A percentile compares a stretch with the other conserved stretches of the same genome.
phyloP scores from a whole-genome alignment of 1,140 invertebrate species.

The Theocolax elegans region DNA sequence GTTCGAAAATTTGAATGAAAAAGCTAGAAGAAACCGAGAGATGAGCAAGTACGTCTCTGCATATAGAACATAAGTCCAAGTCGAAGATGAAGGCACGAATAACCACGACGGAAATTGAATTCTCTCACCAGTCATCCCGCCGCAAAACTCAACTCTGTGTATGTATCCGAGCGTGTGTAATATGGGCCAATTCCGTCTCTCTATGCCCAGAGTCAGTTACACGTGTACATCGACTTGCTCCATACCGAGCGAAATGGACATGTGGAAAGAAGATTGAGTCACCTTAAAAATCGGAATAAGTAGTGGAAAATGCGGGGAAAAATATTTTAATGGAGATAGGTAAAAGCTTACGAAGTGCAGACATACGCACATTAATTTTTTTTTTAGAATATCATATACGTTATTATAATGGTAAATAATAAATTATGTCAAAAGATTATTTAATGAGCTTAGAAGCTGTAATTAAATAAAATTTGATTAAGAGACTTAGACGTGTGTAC shows the following conservation, averaged over 20 bases:
- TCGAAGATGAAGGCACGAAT: conserved; percentile 62
- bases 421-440: too few species aligned
- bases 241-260: background rate
- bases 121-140: conserved; percentile 63
- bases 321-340: too few species aligned
- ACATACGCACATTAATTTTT: too few species aligned
- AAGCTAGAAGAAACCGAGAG: conserved; percentile 49
- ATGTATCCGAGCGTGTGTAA: background rate
- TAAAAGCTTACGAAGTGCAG: too few species aligned
- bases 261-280: too few species aligned
- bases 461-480: too few species aligned
- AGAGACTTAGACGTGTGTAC: too few species aligned
- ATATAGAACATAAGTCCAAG: too few species aligned
- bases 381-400: too few species aligned
- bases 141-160: conserved; percentile 26
- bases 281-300: conserved; percentile 1
- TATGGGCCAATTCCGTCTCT: conserved; percentile 26
- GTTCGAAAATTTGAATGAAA: too few species aligned
- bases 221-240: conserved; percentile 12
- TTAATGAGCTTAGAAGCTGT: too few species aligned
- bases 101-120: conserved; percentile 65
- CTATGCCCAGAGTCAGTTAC: background rate
- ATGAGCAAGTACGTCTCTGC: conserved; percentile 46
- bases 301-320: background rate
- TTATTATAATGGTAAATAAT: too few species aligned